Conservation (phyloP, 2,113 vertebrate genomes). For the Mesocricetus auratus region DNA sequence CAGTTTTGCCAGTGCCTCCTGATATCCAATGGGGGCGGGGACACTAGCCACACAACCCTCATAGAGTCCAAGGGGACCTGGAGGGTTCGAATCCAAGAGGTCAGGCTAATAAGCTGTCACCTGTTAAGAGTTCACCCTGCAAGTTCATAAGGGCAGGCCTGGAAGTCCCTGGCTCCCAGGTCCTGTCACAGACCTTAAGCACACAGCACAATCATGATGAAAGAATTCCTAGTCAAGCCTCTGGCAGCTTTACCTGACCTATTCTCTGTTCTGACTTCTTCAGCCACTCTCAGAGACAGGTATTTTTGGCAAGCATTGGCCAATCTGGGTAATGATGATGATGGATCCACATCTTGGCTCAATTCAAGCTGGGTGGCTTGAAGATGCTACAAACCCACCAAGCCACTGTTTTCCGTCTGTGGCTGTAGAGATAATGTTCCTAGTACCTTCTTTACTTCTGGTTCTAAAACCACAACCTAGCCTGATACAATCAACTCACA, state of each 20-base stretch:
- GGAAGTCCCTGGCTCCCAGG: neutral
- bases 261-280: neutral
- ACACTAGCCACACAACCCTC: neutral
- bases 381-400: fast-evolving
- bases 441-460: neutral
- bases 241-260: neutral
- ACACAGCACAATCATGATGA: neutral
- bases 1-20: fast-evolving
- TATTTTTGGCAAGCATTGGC: neutral
- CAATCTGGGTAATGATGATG: neutral
- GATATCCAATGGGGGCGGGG: neutral
- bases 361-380: neutral
- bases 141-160: neutral
- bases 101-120: neutral
- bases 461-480: neutral
- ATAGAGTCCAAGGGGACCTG: neutral
- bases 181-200: neutral
- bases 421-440: fast-evolving
- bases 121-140: neutral
- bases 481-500: too few relatives aligned
- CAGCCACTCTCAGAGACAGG: neutral
- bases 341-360: fast-evolving
- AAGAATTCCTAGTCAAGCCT: neutral
- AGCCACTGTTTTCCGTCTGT: neutral
- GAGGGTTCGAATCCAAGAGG: neutral